A percentile compares a stretch with the other conserved stretches of the same genome.
Evolutionary conservation across 1,140 invertebrate genomes (phyloP).

Genomic region (Propsilocerus akamusi): DNA sequence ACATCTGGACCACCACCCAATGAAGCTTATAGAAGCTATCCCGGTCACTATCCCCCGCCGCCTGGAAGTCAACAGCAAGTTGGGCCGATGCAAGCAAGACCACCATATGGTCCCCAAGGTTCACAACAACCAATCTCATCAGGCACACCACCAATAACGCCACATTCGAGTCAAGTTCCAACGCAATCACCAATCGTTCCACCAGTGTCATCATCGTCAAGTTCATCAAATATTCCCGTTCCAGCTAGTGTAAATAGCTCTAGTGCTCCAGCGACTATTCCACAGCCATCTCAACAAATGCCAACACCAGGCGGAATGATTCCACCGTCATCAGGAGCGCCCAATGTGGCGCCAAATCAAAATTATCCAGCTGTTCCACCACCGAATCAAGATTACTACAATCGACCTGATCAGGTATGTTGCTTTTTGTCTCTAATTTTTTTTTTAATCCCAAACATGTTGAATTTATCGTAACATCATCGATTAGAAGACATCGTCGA

Average conservation of each 20-base stretch:
- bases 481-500: neutral
- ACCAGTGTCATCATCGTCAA: slow-evolving; percentile 10
- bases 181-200: neutral
- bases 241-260: slow-evolving; percentile 22
- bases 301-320: slow-evolving; percentile 14
- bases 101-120: slow-evolving; percentile 9
- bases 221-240: slow-evolving; percentile 13
- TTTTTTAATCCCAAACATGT: neutral
- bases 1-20: slow-evolving; percentile 5
- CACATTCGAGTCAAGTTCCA: neutral
- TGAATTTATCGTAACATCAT: neutral
- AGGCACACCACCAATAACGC: slow-evolving; percentile 6
- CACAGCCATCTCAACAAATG: slow-evolving; percentile 16
- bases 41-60: slow-evolving; percentile 1
- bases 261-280: slow-evolving; percentile 13
- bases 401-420: slow-evolving; percentile 31
- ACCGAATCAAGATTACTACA: slow-evolving; percentile 41
- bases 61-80: slow-evolving; percentile 5
- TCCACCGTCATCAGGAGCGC: slow-evolving; percentile 9
- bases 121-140: slow-evolving; percentile 11
- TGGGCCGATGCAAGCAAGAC: slow-evolving; percentile 11
- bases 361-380: slow-evolving; percentile 31
- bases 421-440: neutral
- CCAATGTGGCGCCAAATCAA: slow-evolving; percentile 18
- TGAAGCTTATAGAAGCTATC: slow-evolving; percentile 13